Base-by-base conservation (phyloP, 1,140 invertebrate genomes). In the Drosophila lacteicornis region DNA sequence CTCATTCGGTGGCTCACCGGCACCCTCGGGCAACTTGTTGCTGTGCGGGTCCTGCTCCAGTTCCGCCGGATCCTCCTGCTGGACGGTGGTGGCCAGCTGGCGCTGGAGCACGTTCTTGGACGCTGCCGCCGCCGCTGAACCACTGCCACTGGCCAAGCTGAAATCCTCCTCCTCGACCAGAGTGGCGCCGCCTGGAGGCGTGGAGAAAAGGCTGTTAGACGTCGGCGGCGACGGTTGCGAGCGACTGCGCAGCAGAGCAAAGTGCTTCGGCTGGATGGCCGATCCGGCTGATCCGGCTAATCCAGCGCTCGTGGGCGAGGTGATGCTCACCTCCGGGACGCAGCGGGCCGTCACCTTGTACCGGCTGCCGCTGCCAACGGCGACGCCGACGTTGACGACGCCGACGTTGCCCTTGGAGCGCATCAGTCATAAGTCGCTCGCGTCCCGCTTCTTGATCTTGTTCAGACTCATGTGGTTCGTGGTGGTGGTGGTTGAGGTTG, bases 361-460 rank as follows among this genome's bases (percentile, higher is more conserved):
- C 43, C 91, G 91, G 61, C 91, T 90, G 60, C 92, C 91, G 58
- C 77, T 80, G 73, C 90, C 82, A 66, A 80, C 69, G 77, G 75
- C 79, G 60, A 86, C 74, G 70, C 86, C 86, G 51, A 80, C 77
- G 45, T 59, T 59, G 65, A 86, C 82, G 56, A 77, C 76, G 55
- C 82, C 82, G 68, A 75, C 75, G 65, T 82, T 77, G 66, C 78
- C 84, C 53, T 91, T 90, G 53, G 84, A 82, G 57, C 83, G 86
- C 77, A 93, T 80, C 80, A 93, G 92, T 93, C 92, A 93, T 93
- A 93, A 93, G 75, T 93, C 92, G 36, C 84, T 83, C 62, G 91
- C 91, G 70, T 93, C 91, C 61, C 87, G 91, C 80, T 92, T 92
- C 78, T 93, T 93, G 75, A 93, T 91, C 80, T 92, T 92, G 81